A percentile compares a stretch with the other conserved stretches of the same genome.
Conservation (phyloP, 2,797 vertebrate genomes). For the Tapera naevia region DNA sequence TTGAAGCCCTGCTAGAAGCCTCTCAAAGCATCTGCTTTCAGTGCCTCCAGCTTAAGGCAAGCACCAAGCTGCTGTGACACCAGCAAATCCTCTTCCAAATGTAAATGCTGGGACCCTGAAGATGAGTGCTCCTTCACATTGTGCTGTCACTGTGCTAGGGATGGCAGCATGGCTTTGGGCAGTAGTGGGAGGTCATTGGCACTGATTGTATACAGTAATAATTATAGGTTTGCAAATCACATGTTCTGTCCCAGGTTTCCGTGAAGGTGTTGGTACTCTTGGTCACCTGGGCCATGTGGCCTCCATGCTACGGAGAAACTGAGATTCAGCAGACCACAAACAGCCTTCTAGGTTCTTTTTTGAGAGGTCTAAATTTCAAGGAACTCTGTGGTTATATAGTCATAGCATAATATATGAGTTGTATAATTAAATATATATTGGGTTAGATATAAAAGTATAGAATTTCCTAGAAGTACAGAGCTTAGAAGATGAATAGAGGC, state of each 20-base stretch:
- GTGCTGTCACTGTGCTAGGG: accelerated
- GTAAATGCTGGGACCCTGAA: background rate
- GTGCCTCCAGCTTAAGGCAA: background rate
- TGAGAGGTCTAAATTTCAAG: background rate
- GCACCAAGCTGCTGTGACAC: background rate
- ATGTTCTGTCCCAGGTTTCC: background rate
- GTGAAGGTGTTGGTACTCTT: accelerated
- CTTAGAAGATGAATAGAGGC: background rate
- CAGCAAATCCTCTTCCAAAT: background rate
- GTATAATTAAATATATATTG: background rate
- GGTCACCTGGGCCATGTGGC: background rate
- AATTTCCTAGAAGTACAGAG: background rate
- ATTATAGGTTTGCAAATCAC: background rate
- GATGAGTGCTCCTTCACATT: background rate
- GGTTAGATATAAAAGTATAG: background rate
- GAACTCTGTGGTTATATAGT: background rate
- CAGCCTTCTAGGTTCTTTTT: background rate
- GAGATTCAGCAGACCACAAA: background rate
- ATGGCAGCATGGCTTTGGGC: background rate
- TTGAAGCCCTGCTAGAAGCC: background rate
- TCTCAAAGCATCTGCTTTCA: background rate
- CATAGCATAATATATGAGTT: background rate
- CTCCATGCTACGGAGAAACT: background rate
- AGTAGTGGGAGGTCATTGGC: background rate
- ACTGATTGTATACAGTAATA: background rate